Evolutionary conservation across 2,888 invertebrate species (phyloP), one percentile per base, ranked within the genome.

Genomic region (Athalia circularis): DNA sequence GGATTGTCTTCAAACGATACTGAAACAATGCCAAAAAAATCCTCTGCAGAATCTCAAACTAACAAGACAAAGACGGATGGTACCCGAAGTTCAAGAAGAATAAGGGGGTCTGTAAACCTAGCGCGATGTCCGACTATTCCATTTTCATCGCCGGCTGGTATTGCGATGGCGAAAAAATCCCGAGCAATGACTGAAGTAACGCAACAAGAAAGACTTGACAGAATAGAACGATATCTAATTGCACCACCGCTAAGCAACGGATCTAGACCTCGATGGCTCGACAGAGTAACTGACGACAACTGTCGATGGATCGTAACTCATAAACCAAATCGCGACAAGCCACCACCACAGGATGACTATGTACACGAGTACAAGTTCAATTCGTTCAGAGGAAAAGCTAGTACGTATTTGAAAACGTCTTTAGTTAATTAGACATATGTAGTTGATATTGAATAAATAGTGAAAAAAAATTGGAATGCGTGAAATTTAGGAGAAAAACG

Each of bases 121-220:
- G 88, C 91, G 45, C 88, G 92, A 78, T 92, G 91, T 82, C 89
- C 91, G 11, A 89, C 91, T 65, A 92, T 92, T 80, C 92, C 92
- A 3, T 90, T 92, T 77, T 92, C 92, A 9, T 92, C 92, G 52
- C 92, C 92, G 11, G 92, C 92, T 50, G 92, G 92, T 5, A 88
- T 92, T 68, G 86, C 91, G 64, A 85, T 92, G 77, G 87, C 91
- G 13, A 91, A 91, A 82, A 90, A 91, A 64, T 91, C 91, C n/a
- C 92, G 92, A 84, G 82, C 90, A 77, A 88, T 90, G 85, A 88
- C 88, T 4, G 87, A 89, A 80, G 91, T 90, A n/a, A 92, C 91
- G 80, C 88, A 92, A 52, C 89, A 88, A 75, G 92, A 92, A 82
- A 90, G 92, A 59, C 83, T 92, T n/a, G 92, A 92, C 61, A 91